Evolutionary conservation across 2,113 vertebrate genomes (phyloP), one percentile per base, ranked within the genome.

Genomic region (Accipiter cooperii): DNA sequence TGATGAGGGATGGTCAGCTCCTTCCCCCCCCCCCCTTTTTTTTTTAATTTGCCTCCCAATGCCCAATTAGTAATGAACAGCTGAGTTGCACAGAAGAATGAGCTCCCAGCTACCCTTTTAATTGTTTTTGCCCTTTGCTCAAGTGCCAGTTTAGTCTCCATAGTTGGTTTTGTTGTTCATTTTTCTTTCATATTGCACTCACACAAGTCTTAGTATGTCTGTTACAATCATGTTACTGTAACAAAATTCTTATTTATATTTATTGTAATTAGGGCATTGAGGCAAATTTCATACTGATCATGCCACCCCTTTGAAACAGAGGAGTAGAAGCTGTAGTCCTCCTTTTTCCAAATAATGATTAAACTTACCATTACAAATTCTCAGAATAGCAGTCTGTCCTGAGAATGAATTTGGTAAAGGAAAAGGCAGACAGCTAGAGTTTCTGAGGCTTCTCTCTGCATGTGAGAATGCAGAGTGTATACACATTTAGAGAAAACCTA

Each of bases 21-120:
- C 63, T 15, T 42, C 10, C 22, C 24, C 51, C 10, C 24, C 24
- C 7, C 3, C 4, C 1, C 3, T 2, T 2, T 18, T 60, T 44
- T 64, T 33, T 63, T 80, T 51, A 9, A 29, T 61, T 66, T 91
- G 33, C 22, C n/a, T 52, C 25, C 18, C 40, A 54, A 3, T 65
- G 29, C 5, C 33, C 16, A 60, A 33, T 68, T 46, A 36, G 16
- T 71, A 80, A 36, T 55, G 63, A 83, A 22, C 6, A 63, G 18
- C 40, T 66, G 25, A 9, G 13, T 65, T 84, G n/a, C 66, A 46
- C 18, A 46, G 68, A 77, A 61, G 38, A 66, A 61, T 55, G 52
- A 61, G 29, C 29, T 91, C 16, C 57, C 5, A 18, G 18, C 40
- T 36, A 40, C 44, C 11, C 24, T 70, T 80, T 80, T n/a, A 40